Percentiles rank a stretch among this genome's conserved stretches.
Conservation (phyloP, 2,797 vertebrate species). For the Peromyscus attwateri region DNA sequence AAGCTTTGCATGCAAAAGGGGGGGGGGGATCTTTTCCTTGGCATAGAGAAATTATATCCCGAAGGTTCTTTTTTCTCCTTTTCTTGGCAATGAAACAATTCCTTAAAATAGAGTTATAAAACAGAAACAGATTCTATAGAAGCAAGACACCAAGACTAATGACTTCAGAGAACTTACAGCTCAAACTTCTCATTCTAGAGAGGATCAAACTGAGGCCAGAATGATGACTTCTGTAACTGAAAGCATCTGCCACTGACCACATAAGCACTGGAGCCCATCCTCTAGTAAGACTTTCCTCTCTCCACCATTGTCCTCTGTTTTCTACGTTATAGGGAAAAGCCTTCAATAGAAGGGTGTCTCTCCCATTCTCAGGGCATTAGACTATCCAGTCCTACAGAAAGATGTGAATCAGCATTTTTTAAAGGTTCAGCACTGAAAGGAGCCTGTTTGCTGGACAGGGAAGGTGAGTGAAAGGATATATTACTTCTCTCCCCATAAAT, state of each 20-base stretch:
- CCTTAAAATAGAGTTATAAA: slow-evolving; percentile 83
- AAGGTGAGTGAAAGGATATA: background rate
- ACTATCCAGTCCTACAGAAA: slow-evolving; percentile 24
- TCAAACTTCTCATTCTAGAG: slow-evolving; percentile 69
- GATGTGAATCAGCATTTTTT: background rate
- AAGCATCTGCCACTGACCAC: background rate
- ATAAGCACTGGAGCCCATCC: background rate
- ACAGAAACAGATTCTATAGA: slow-evolving; percentile 80
- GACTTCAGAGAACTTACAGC: slow-evolving; percentile 71
- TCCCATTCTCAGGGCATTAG: background rate
- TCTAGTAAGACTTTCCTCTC: background rate
- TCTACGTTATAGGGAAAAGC: background rate
- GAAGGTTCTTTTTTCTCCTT: slow-evolving; percentile 59
- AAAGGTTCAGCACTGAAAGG: background rate
- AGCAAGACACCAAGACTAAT: slow-evolving; percentile 73
- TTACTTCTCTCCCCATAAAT: background rate
- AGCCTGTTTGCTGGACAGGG: background rate
- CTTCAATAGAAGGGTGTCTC: background rate
- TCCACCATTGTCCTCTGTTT: background rate
- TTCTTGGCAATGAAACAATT: slow-evolving; percentile 80
- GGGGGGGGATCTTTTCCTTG: slow-evolving; percentile 70
- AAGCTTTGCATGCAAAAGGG: slow-evolving; percentile 35
- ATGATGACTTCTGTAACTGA: slow-evolving; percentile 19
- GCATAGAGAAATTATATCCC: slow-evolving; percentile 74
- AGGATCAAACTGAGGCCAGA: slow-evolving; percentile 57